Evolutionary conservation across 2,113 vertebrate genomes (phyloP).

Genomic region (Amphiprion ocellaris): DNA sequence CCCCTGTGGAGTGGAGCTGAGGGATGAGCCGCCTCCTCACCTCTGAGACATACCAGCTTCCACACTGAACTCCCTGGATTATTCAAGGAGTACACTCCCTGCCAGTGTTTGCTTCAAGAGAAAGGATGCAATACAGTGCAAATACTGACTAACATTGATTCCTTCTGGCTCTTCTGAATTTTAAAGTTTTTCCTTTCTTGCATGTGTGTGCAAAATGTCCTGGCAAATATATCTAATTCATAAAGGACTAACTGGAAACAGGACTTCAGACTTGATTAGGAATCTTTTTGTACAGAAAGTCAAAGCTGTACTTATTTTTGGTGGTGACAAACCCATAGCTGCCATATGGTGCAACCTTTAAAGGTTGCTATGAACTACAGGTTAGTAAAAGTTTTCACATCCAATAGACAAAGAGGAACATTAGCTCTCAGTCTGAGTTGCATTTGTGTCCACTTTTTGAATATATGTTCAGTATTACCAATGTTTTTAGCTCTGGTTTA

Average conservation of each 20-base stretch:
- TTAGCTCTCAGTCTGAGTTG: too few species aligned
- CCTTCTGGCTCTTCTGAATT: background rate
- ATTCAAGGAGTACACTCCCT: background rate
- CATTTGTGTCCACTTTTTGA: too few species aligned
- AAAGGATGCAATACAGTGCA: background rate
- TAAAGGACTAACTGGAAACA: too few species aligned
- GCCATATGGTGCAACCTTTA: too few species aligned
- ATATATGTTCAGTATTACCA: background rate
- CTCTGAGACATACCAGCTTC: slow-evolving; percentile 24
- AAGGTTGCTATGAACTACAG: too few species aligned
- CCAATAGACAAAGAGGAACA: too few species aligned
- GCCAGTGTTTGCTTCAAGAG: background rate
- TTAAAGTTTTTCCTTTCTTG: background rate
- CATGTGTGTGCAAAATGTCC: background rate
- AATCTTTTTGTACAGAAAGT: background rate
- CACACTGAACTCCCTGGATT: slow-evolving; percentile 6
- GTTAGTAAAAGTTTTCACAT: too few species aligned
- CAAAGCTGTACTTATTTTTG: background rate
- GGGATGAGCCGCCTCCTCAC: slow-evolving; percentile 29
- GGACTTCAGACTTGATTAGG: too few species aligned
- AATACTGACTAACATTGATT: slow-evolving; percentile 2
- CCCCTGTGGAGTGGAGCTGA: slow-evolving; percentile 8
- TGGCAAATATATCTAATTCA: background rate
- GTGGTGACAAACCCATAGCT: background rate
- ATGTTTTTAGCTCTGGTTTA: background rate